Conservation (phyloP, 2,888 invertebrate genomes). For the Oithona nana region DNA sequence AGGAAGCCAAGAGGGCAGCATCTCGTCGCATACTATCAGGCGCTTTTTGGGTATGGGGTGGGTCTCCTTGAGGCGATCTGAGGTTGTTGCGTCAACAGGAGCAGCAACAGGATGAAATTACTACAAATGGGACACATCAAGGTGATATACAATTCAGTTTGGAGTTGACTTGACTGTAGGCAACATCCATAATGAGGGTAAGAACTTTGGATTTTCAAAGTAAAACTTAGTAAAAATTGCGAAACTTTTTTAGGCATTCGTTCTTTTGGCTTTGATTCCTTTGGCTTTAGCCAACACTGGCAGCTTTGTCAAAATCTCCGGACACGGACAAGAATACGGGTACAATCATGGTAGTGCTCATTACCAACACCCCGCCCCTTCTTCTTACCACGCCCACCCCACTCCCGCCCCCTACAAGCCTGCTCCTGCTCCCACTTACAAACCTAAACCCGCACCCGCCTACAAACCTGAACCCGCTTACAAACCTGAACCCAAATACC, state of each 20-base stretch:
- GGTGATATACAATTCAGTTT: neutral
- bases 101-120: neutral
- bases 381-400: neutral
- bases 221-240: neutral
- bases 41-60: neutral
- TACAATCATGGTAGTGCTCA: neutral
- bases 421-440: neutral
- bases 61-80: neutral
- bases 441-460: conserved; percentile 1
- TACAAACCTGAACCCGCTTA: conserved; percentile 5
- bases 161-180: neutral
- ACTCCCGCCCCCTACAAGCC: neutral
- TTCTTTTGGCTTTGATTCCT: neutral
- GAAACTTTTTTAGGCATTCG: neutral
- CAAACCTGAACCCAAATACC: neutral
- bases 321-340: neutral
- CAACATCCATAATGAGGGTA: neutral
- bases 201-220: neutral
- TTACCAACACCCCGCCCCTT: neutral
- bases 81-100: too few species aligned
- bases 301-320: neutral
- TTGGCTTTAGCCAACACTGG: neutral
- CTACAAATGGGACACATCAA: neutral
- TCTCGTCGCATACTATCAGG: neutral
- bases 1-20: neutral